Base-by-base conservation (phyloP, 2,888 invertebrate species). In the Stenodera caucasica region DNA sequence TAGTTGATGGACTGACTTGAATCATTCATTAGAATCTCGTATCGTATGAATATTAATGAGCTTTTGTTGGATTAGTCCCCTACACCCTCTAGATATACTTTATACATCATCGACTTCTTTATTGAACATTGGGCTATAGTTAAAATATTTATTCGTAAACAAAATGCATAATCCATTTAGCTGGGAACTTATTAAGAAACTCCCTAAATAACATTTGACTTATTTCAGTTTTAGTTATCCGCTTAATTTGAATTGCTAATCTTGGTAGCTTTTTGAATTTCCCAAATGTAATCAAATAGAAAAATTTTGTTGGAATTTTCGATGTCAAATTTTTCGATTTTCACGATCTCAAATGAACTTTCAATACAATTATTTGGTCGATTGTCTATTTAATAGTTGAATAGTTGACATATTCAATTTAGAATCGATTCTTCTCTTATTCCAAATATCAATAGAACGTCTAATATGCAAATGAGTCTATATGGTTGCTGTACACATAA, bases 21-120 rank as follows among this genome's bases (percentile, higher is more conserved):
- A 70, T 72, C 72, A 75, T 73, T 72, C 72, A 74, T 75, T 75
- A 73, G 72, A 67, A 65, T 68, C 63, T 60, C 61, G 56, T 64
- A 53, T 53, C 52, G 40, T 62, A 64, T 70, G 69, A 70, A 70
- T 70, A 70, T 70, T 70, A 70, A 71, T 69, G 58, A 57, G 55
- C 52, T 62, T 52, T 49, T 54, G 61, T 5, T 54, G 61, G 61
- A 45, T 45, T 23, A 45, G 23, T 12, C 2, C 21, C 12, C 12
- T 12, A 12, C 23, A 45, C 45, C n/a, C 45, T 45, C 21, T 18
- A 18, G 40, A 40, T 7, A 40, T 21, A 21, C 45, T 45, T 23
- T 45, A n/a, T 18, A 40, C 21, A 23, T 53, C 40, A 62, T 58
- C 58, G 53, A 55, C 56, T 58, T 50, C 40, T 58, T 55, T 53